These are phyloP conservation scores for Drosophila arawakana DNA, from an alignment of 1,140 invertebrate species.

Conservation along the genomic window DNA sequence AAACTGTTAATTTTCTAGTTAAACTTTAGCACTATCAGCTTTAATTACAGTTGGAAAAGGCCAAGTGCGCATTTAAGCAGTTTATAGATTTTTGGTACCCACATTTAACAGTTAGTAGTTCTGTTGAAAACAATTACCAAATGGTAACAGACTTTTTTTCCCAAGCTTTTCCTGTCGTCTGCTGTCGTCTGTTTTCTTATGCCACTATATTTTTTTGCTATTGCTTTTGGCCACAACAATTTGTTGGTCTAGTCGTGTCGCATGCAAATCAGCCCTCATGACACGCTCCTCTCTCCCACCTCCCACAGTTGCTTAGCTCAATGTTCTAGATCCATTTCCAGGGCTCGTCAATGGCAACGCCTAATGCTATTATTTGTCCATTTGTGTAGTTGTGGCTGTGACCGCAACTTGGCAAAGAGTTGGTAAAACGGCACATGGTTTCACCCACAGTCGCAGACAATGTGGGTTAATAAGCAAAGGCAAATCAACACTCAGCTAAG, in stretches of 20 bases:
- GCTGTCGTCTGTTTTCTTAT: conserved; percentile 7
- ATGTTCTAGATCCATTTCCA: conserved; percentile 26
- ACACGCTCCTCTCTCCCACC: neutral
- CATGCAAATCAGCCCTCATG: conserved; percentile 52
- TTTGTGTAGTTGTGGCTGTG: conserved; percentile 35
- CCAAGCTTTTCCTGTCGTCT: conserved; percentile 50
- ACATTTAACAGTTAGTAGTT: no score
- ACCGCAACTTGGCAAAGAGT: conserved; percentile 38
- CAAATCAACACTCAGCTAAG: conserved; percentile 27
- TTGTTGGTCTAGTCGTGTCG: conserved; percentile 9
- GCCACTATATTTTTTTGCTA: conserved; percentile 1
- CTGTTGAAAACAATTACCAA: no score
- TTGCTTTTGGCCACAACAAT: conserved; percentile 26
- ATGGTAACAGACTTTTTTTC: conserved; percentile 46
- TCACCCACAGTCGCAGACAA: conserved; percentile 52
- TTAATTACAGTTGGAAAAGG: neutral
- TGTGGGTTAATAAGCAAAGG: conserved; percentile 71
- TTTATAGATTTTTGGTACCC: no score
- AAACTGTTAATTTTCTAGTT: neutral
- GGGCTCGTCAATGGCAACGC: conserved; percentile 63
- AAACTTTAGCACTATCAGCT: neutral
- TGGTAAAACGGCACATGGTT: conserved; percentile 33
- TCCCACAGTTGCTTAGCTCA: neutral
- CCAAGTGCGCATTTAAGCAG: no score
- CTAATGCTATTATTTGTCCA: conserved; percentile 63